Evolutionary conservation across 2,113 vertebrate species (phyloP).

Genomic region (Podiceps cristatus): DNA sequence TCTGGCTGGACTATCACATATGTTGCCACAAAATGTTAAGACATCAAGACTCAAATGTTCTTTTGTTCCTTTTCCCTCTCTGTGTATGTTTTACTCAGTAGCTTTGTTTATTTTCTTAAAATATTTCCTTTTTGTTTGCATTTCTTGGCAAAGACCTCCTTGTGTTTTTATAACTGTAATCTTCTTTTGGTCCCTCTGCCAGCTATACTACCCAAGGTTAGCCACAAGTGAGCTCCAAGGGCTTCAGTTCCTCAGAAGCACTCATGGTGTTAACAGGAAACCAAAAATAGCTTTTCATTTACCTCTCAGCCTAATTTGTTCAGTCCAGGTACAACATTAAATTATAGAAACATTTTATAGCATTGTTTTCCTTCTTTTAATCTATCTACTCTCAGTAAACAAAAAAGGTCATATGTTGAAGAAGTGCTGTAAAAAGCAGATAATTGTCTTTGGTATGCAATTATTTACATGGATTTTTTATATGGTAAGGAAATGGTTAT

Average conservation of each 20-base stretch:
- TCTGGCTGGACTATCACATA: constrained; percentile 43
- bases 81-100: constrained; percentile 78
- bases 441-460: background rate
- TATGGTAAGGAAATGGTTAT: background rate
- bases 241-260: constrained; percentile 10
- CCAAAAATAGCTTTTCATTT: constrained; percentile 32
- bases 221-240: constrained; percentile 1
- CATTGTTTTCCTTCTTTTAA: background rate
- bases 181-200: constrained; percentile 65
- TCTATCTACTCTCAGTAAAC: background rate
- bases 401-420: background rate
- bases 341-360: background rate
- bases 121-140: constrained; percentile 79
- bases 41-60: constrained; percentile 76
- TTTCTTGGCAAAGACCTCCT: constrained; percentile 71
- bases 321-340: background rate
- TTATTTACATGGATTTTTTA: background rate
- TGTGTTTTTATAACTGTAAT: constrained; percentile 61
- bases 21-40: constrained; percentile 74
- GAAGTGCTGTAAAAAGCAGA: background rate
- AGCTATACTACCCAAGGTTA: constrained; percentile 41
- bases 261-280: background rate
- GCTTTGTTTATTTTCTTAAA: constrained; percentile 82
- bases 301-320: background rate
- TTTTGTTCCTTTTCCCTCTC: constrained; percentile 77